Percentiles rank a stretch among this genome's conserved stretches.
Conservation (phyloP, 2,888 invertebrate species). For the Platerodrilus igneus region DNA sequence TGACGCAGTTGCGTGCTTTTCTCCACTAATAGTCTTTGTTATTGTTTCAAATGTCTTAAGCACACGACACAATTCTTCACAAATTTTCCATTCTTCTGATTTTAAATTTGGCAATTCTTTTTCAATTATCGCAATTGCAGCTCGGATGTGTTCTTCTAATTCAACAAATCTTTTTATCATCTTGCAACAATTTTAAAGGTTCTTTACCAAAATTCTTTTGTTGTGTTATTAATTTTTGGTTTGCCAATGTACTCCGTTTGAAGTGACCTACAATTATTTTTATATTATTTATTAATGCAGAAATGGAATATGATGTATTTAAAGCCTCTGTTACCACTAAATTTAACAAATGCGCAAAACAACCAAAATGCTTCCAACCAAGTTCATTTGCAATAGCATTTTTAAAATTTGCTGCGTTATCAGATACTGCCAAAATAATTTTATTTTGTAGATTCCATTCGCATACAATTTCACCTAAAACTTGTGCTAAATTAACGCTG, state of each 20-base stretch:
- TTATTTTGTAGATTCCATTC: slow-evolving; percentile 33
- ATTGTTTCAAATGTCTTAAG: too few species aligned
- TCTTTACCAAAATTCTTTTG: background rate
- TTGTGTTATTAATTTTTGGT: slow-evolving; percentile 5
- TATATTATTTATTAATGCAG: slow-evolving; percentile 19
- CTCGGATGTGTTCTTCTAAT: background rate
- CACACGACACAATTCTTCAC: too few species aligned
- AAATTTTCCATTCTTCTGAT: too few species aligned
- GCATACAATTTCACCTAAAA: slow-evolving; percentile 24
- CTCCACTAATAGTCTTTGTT: too few species aligned
- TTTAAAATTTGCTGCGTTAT: slow-evolving; percentile 34
- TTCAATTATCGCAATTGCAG: too few species aligned
- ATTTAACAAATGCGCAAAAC: slow-evolving; percentile 33
- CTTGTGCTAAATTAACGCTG: slow-evolving; percentile 28
- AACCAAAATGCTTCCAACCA: slow-evolving; percentile 29
- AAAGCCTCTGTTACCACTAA: slow-evolving; percentile 24
- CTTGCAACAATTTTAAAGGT: slow-evolving; percentile 5
- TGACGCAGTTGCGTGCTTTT: too few species aligned
- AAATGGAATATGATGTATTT: too few species aligned
- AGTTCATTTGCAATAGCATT: slow-evolving; percentile 26
- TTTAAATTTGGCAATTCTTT: too few species aligned
- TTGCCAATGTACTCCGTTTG: slow-evolving; percentile 23
- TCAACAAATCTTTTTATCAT: slow-evolving; percentile 1
- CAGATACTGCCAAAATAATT: slow-evolving; percentile 32
- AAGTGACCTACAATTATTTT: slow-evolving; percentile 24